Conservation (phyloP, 2,113 vertebrate species). For the Garra rufa region DNA sequence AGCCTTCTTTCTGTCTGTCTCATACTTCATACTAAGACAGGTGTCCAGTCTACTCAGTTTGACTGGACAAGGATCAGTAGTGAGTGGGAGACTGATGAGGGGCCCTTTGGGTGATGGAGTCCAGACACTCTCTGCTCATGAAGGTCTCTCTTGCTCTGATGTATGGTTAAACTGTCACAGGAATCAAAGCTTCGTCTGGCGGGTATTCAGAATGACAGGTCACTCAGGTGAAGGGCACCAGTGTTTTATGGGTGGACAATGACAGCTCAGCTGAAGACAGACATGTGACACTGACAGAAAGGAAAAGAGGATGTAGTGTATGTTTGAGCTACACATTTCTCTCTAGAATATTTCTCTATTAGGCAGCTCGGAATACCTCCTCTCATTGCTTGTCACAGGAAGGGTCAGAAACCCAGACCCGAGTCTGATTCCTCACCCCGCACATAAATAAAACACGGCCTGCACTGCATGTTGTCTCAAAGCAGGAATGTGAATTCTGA, state of each 20-base stretch:
- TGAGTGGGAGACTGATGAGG: constrained; percentile 52
- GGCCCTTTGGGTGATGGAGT: constrained; percentile 48
- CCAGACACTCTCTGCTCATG: constrained; percentile 42
- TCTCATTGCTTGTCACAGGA: neutral
- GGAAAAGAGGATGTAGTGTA: neutral
- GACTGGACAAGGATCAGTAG: constrained; percentile 52
- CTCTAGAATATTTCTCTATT: neutral
- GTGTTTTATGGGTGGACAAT: constrained; percentile 46
- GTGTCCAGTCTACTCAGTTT: constrained; percentile 48
- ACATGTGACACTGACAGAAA: constrained; percentile 46
- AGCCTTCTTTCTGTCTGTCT: constrained; percentile 12
- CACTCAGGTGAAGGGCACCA: constrained; percentile 47
- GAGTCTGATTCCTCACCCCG: neutral
- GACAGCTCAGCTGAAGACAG: constrained; percentile 42
- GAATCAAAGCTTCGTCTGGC: constrained; percentile 28
- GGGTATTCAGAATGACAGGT: constrained; percentile 51
- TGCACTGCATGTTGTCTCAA: constrained; percentile 12
- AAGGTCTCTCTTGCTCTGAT: constrained; percentile 42
- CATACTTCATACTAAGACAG: constrained; percentile 31
- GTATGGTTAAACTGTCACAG: constrained; percentile 48
- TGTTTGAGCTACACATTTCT: neutral
- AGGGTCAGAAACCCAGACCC: neutral
- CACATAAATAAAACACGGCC: constrained; percentile 25
- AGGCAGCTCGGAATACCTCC: neutral
- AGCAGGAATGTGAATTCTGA: constrained; percentile 13